Base-by-base conservation (phyloP, 2,113 vertebrate genomes). In the Cheilinus undulatus region DNA sequence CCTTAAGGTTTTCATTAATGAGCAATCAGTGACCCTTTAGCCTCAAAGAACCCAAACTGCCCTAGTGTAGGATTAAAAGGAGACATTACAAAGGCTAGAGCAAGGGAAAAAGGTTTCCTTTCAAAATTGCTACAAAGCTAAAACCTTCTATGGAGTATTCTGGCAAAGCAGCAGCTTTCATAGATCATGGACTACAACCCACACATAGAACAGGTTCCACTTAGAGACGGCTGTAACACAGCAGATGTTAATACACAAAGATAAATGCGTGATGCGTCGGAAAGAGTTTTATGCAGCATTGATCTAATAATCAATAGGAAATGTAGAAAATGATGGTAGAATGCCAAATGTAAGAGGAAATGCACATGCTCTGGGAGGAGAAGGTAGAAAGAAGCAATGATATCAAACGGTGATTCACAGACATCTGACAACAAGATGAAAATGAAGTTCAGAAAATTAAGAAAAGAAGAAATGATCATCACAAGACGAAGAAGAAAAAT, bases 11-110 rank as follows among this genome's bases (percentile, higher is more conserved):
- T 58, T 65, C 59, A 51, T 4, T 9, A 34, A 57, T 40, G 40
- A 75, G 74, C 20, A 8, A 71, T 80, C 58, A 68, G 66, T 67
- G 57, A 71, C 32, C 42, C 54, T 15, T 20, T 22, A 28, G 19
- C 14, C 24, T 40, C 11, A 15, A 26, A 42, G 62, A 69, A 69
- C 20, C 27, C 32, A 26, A 28, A 62, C 62, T 13, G 5, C 64
- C 22, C 43, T 3, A 34, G 9, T 52, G 46, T 40, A 3, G 23
- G 3, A 66, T 36, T 36, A 32, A 50, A 57, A 61, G 42, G 49
- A 54, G 45, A 57, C 4, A 43, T 9, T 23, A 28, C 22, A 38
- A 8, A 13, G 22, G 13, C 5, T 12, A 5, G 15, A 19, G 59
- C 26, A 70, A 53, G 11, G 10, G 8, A 42, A 20, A 23, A 49